These are phyloP conservation scores for Jordanella pulchra DNA, from an alignment of 2,797 vertebrate genomes.

Conservation along the genomic window DNA sequence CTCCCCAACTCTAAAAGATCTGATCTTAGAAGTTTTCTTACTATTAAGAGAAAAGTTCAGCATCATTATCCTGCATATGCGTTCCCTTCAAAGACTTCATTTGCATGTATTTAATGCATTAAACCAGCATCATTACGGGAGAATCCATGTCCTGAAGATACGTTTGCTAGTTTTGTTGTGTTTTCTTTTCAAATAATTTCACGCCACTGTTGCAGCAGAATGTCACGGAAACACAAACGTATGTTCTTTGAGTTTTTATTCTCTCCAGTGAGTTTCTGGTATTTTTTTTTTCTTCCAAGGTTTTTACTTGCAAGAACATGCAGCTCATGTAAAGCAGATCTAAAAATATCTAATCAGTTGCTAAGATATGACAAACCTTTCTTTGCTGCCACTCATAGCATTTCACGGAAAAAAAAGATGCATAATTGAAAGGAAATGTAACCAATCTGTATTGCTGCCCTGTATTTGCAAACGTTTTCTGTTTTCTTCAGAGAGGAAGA, in stretches of 20 bases:
- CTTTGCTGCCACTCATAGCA: constrained; percentile 45
- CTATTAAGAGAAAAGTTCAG: constrained; percentile 29
- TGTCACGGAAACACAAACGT: constrained; percentile 12
- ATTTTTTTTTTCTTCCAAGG: constrained; percentile 20
- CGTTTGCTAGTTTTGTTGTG: constrained; percentile 27
- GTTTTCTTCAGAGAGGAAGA: constrained; percentile 16
- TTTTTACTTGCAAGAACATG: constrained; percentile 31
- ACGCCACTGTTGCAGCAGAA: constrained; percentile 22
- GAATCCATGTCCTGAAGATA: constrained; percentile 41
- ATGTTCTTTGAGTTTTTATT: constrained; percentile 31
- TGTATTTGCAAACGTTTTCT: constrained; percentile 19
- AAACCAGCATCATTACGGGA: constrained; percentile 17
- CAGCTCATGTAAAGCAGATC: constrained; percentile 41
- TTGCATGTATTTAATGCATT: constrained; percentile 52
- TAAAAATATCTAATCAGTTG: constrained; percentile 67
- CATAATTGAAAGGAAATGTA: constrained; percentile 43
- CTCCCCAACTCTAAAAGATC: background rate
- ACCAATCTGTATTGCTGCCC: constrained; percentile 26
- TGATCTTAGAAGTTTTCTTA: background rate
- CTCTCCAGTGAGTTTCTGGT: constrained; percentile 29
- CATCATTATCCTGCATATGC: constrained; percentile 47
- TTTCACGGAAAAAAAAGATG: constrained; percentile 24
- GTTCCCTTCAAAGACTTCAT: constrained; percentile 41
- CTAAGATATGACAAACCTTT: constrained; percentile 61
- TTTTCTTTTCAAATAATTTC: constrained; percentile 55